Evolutionary conservation across 1,140 invertebrate genomes (phyloP), one percentile per base, ranked within the genome.

Genomic region (Stratiolaelaps scimitus): DNA sequence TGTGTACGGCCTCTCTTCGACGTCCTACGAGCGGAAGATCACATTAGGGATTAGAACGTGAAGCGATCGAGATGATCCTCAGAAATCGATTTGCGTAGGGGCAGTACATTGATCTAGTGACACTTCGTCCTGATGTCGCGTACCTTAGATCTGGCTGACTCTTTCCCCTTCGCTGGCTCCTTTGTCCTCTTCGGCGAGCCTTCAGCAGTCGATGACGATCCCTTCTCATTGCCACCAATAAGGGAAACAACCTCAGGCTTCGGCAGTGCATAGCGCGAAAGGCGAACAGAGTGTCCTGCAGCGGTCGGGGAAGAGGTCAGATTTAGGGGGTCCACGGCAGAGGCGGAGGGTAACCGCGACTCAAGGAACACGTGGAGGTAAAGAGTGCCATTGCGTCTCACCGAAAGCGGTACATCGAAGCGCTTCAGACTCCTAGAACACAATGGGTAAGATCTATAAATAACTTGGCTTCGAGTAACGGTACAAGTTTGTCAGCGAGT

Each of bases 321-420:
- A 26, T n/a, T 26, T 26, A 60, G 34, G 4, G 53, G 53, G 4
- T 60, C 53, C 34, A 19, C 26, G 26, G 53, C 15, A 17, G 26
- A 1, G 15, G 34, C 53, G 15, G 53, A 60, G 2, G 53, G 53
- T 26, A 26, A 20, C 53, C 53, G 53, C 26, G 53, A 29, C 17
- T 60, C 53, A 26, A 60, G 53, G 10, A 60, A 60, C 23, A 34
- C 53, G 20, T 60, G 53, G 6, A 60, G 23, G 34, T 60, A 60
- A 15, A 60, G 34, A 26, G 1, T 60, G 26, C 53, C 53, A 23
- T 60, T 60, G 15, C 34, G 26, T 34, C 53, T 60, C 15, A 60
- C 53, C 20, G 53, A 60, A 26, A 60, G 26, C 15, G 53, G 53
- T 60, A 60, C 34, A 17, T 60, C 34, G 23, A 60, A 60, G 10